A percentile compares a stretch with the other conserved stretches of the same genome.
phyloP scores from a whole-genome alignment of 2,113 vertebrate species.

The Barnardius zonarius region DNA sequence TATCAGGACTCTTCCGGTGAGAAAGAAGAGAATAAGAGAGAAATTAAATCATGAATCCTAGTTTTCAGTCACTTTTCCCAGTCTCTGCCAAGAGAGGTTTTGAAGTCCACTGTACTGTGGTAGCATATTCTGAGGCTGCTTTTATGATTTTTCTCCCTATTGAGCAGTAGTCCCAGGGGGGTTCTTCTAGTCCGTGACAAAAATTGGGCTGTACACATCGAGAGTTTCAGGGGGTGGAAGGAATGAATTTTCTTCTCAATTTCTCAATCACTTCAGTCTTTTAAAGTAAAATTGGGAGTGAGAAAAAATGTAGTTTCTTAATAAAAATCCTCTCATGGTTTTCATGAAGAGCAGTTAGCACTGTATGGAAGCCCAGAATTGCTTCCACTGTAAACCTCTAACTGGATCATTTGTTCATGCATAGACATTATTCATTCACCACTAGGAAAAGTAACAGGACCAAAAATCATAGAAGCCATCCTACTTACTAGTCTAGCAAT shows the following conservation, averaged over 20 bases:
- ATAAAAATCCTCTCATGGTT: neutral
- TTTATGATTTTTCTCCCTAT: neutral
- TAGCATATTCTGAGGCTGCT: neutral
- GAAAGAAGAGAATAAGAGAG: neutral
- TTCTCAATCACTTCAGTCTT: neutral
- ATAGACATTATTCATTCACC: neutral
- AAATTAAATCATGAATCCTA: neutral
- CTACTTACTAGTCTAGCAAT: neutral
- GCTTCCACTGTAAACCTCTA: neutral
- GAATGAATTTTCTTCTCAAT: neutral
- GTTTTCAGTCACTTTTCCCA: neutral
- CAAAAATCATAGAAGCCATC: neutral
- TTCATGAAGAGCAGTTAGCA: neutral
- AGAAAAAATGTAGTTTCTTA: neutral
- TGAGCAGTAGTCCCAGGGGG: neutral
- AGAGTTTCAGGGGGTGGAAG: neutral
- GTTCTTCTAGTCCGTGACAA: neutral
- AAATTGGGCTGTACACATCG: neutral
- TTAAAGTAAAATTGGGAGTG: neutral
- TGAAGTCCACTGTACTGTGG: neutral
- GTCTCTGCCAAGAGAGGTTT: neutral
- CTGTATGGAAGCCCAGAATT: neutral
- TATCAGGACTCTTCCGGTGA: neutral
- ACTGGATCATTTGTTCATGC: neutral
- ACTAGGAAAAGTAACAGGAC: neutral